phyloP scores from a whole-genome alignment of 2,113 vertebrate species.

The Crotophaga sulcirostris region DNA sequence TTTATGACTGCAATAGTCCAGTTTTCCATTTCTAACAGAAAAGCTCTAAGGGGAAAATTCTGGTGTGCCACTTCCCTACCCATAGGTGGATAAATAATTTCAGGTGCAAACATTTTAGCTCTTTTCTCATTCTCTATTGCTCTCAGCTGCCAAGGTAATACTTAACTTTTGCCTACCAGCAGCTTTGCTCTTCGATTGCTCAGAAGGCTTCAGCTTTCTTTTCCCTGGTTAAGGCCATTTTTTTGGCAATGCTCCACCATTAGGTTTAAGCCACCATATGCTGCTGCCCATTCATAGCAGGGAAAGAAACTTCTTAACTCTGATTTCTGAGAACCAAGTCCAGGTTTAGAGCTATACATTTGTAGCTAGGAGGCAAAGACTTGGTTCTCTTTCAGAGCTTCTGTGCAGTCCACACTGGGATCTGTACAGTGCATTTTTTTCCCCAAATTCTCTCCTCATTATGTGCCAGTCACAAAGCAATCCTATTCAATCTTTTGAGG shows the following conservation, averaged over 20 bases:
- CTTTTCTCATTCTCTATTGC: not conserved
- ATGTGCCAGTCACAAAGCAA: not conserved
- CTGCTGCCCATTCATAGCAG: not conserved
- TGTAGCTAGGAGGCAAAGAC: not conserved
- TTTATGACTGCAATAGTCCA: not conserved
- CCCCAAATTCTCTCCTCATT: not conserved
- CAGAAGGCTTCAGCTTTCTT: not conserved
- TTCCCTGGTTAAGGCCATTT: not conserved
- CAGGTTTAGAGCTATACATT: not conserved
- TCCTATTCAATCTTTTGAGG: not conserved
- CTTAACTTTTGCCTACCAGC: not conserved
- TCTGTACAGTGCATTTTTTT: not conserved
- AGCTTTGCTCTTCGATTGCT: not conserved
- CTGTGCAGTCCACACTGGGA: not conserved
- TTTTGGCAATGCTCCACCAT: fast-evolving
- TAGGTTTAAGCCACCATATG: not conserved
- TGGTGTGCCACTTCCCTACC: not conserved
- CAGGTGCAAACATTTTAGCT: not conserved
- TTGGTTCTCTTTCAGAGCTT: not conserved
- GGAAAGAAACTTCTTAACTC: not conserved
- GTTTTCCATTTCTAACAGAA: not conserved
- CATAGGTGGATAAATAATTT: not conserved
- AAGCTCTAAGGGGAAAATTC: not conserved
- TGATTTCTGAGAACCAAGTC: not conserved
- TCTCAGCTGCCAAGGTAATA: not conserved